Percentiles rank a stretch among this genome's conserved stretches.
phyloP scores from a whole-genome alignment of 2,888 invertebrate species.

The Escarpia spicata region DNA sequence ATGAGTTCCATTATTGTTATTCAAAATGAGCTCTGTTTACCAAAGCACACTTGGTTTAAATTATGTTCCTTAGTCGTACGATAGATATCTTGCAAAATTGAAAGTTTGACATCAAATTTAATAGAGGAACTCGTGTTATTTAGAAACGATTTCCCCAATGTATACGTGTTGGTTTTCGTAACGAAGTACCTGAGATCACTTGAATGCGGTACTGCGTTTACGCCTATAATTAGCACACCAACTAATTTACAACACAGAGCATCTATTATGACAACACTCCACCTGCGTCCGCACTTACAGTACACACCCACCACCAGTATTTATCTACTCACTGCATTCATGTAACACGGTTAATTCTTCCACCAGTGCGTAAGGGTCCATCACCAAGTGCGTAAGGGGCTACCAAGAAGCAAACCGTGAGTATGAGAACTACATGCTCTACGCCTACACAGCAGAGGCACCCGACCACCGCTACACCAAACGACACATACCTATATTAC shows the following conservation, averaged over 20 bases:
- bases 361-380: neutral
- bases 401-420: neutral
- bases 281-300: neutral
- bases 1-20: neutral
- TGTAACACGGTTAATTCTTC: neutral
- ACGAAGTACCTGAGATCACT: neutral
- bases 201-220: neutral
- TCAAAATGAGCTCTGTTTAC: neutral
- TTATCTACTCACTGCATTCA: neutral
- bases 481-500: constrained; percentile 16
- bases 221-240: neutral
- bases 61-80: neutral
- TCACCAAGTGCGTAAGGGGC: neutral
- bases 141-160: neutral
- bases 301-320: neutral
- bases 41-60: neutral
- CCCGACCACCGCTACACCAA: constrained; percentile 8
- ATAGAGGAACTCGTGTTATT: neutral
- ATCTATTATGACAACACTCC: neutral
- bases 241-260: neutral
- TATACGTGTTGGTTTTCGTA: neutral
- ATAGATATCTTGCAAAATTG: neutral
- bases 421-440: neutral
- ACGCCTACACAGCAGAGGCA: neutral
- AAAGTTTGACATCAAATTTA: neutral